Conservation (phyloP, 2,113 vertebrate species). For the Blennius ocellaris region DNA sequence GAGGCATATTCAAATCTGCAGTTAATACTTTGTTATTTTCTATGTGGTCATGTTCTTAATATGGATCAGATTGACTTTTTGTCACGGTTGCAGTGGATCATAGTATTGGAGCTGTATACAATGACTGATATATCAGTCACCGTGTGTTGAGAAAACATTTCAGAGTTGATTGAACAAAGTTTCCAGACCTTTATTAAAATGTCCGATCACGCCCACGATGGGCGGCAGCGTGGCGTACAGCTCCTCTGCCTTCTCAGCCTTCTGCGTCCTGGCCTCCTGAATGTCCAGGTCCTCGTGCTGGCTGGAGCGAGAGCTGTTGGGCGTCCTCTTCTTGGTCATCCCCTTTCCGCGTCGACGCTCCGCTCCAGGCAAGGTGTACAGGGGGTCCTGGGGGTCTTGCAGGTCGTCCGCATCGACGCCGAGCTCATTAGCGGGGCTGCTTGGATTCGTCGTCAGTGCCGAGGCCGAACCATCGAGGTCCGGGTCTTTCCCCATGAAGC, state of each 20-base stretch:
- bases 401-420: slow-evolving; percentile 65
- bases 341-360: slow-evolving; percentile 73
- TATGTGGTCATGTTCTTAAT: no score
- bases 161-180: no score
- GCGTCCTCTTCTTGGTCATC: slow-evolving; percentile 68
- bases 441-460: slow-evolving; percentile 62
- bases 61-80: no score
- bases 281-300: slow-evolving; percentile 74
- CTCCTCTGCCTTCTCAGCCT: slow-evolving; percentile 86
- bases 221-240: slow-evolving; percentile 84
- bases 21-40: no score
- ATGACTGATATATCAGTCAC: no score
- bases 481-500: slow-evolving; percentile 71
- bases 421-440: slow-evolving; percentile 62
- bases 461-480: slow-evolving; percentile 59
- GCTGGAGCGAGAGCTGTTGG: slow-evolving; percentile 61
- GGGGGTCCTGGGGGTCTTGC: slow-evolving; percentile 73
- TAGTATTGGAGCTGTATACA: no score
- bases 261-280: slow-evolving; percentile 75
- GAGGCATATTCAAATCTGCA: no score
- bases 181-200: slow-evolving; percentile 87
- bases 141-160: no score
- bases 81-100: no score
- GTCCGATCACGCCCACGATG: slow-evolving; percentile 84
- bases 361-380: slow-evolving; percentile 71